Percentiles rank a stretch among this genome's conserved stretches.
phyloP scores from a whole-genome alignment of 2,113 vertebrate genomes.

The Prinia subflava region DNA sequence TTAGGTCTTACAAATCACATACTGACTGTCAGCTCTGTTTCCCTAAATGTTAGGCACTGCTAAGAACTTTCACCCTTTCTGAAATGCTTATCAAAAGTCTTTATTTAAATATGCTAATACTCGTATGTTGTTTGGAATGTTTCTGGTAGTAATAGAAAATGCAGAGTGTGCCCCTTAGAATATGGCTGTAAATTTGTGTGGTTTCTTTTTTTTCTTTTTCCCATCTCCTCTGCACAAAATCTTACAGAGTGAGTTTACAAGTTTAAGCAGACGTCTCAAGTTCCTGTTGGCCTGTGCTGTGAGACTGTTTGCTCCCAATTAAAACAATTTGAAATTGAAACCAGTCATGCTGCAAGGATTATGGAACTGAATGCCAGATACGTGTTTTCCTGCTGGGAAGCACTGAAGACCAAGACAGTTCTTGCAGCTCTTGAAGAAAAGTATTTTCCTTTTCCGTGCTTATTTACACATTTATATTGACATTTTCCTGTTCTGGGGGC shows the following conservation, averaged over 20 bases:
- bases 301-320: neutral
- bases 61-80: neutral
- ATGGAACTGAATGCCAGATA: neutral
- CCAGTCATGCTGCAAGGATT: neutral
- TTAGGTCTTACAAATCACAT: neutral
- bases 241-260: neutral
- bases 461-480: neutral
- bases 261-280: neutral
- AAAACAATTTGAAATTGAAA: neutral
- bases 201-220: neutral
- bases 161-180: neutral
- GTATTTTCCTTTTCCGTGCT: neutral
- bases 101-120: neutral
- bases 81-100: neutral
- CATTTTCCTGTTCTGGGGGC: neutral
- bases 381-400: conserved; percentile 2
- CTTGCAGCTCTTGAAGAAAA: neutral
- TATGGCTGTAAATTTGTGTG: neutral
- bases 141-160: neutral
- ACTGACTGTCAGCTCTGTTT: conserved; percentile 50
- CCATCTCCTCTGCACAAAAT: neutral
- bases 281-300: neutral
- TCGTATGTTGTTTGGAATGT: neutral
- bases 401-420: neutral
- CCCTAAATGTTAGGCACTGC: neutral